phyloP scores from a whole-genome alignment of 2,113 vertebrate genomes.

The Peromyscus californicus region DNA sequence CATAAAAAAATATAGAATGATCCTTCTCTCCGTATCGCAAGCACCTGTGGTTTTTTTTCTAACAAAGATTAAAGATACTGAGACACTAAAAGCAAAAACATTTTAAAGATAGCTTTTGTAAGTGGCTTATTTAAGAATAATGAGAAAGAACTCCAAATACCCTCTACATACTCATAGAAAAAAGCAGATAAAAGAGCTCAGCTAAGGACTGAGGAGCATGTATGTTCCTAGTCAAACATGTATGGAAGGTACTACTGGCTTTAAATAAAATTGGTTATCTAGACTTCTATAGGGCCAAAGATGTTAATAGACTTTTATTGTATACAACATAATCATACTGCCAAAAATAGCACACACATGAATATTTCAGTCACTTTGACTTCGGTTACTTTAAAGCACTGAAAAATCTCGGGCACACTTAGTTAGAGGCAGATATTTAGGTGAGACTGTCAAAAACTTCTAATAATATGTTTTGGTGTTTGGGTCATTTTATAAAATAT shows the following conservation, averaged over 20 bases:
- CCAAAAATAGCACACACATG: not conserved
- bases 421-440: not conserved
- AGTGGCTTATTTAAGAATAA: conserved; percentile 12
- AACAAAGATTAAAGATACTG: not conserved
- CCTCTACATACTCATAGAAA: not conserved
- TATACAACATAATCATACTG: not conserved
- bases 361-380: not conserved
- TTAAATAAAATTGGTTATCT: conserved; percentile 20
- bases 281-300: not conserved
- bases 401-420: not conserved
- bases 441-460: not conserved
- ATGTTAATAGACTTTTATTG: not conserved
- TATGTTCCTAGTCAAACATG: conserved; percentile 21
- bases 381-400: not conserved
- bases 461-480: not conserved
- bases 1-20: conserved; percentile 41
- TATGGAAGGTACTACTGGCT: not conserved
- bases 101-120: not conserved
- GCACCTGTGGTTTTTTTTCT: not conserved
- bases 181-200: not conserved
- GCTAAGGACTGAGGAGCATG: not conserved
- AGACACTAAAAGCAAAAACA: conserved; percentile 10
- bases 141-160: not conserved
- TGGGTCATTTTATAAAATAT: not conserved
- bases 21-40: not conserved